Evolutionary conservation across 2,888 invertebrate genomes (phyloP), one percentile per base, ranked within the genome.

Genomic region (Meghimatium bilineatum): DNA sequence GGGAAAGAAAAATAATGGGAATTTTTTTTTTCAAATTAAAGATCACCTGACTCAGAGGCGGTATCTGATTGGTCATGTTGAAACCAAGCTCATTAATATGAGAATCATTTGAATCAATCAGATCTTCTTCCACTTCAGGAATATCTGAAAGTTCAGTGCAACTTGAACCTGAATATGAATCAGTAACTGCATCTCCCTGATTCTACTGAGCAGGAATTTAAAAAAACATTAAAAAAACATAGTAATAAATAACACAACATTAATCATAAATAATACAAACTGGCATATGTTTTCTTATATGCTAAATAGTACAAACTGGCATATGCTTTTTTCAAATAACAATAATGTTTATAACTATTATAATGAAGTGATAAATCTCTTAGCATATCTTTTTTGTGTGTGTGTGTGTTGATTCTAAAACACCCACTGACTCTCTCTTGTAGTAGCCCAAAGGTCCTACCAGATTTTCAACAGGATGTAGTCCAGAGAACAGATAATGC

Each of bases 81-180:
- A 66, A 72, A 44, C 85, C 83, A 44, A 67, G 56, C 83, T 82
- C 78, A 66, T 85, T 87, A 44, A 86, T 86, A 86, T 86, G 85
- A 86, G 88, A 80, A 67, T 87, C 87, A 63, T 87, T 87, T 66
- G 86, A 86, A 84, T 88, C 88, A 75, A 90, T 87, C 52, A 90
- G 89, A 76, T 93, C 93, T 88, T 94, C 94, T 78, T 93, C 93
- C 87, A 94, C 94, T 89, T 94, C 94, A 49, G 93, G 93, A 85
- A 94, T 94, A 90, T 94, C 94, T 44, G 94, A 94, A 78, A 94
- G 92, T 89, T 94, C 94, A 34, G 94, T 93, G 80, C 89, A 89
- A 88, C 90, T 92, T 71, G 88, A 89, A 79, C 88, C 86, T n/a
- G 78, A 83, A 75, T 79, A 86, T 8, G 83, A 84, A 52, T 88